Percentiles rank a stretch among this genome's conserved stretches.
These are phyloP conservation scores for Melanocharis versteri DNA, from an alignment of 2,113 vertebrate species.

Conservation along the genomic window DNA sequence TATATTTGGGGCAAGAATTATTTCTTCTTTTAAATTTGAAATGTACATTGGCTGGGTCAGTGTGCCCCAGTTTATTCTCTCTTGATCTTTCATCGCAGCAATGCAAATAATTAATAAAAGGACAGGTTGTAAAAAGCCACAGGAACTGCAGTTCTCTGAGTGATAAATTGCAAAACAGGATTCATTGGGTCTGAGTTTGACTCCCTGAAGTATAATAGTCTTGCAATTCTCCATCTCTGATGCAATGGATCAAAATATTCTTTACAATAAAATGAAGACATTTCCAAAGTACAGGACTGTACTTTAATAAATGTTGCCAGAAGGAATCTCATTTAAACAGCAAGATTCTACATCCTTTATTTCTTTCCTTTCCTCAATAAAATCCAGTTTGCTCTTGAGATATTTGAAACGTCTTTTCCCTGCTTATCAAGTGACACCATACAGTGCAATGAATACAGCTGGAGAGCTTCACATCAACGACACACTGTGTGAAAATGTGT, in stretches of 20 bases:
- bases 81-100: not conserved
- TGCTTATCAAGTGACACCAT: not conserved
- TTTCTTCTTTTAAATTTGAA: not conserved
- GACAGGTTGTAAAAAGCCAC: not conserved
- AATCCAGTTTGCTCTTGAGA: not conserved
- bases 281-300: not conserved
- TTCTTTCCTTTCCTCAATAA: not conserved
- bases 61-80: not conserved
- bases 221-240: fast-evolving
- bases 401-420: not conserved
- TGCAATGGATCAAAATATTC: not conserved
- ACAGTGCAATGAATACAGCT: not conserved
- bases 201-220: not conserved
- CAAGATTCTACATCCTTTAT: not conserved
- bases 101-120: not conserved
- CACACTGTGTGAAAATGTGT: not conserved
- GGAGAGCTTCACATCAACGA: not conserved
- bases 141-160: not conserved
- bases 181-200: not conserved
- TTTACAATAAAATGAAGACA: not conserved
- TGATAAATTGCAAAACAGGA: not conserved
- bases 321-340: not conserved
- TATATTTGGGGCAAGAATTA: not conserved
- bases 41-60: not conserved
- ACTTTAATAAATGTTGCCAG: not conserved